Percentiles rank a stretch among this genome's conserved stretches.
Conservation (phyloP, 2,797 vertebrate genomes). For the Pangasius mekongensis region DNA sequence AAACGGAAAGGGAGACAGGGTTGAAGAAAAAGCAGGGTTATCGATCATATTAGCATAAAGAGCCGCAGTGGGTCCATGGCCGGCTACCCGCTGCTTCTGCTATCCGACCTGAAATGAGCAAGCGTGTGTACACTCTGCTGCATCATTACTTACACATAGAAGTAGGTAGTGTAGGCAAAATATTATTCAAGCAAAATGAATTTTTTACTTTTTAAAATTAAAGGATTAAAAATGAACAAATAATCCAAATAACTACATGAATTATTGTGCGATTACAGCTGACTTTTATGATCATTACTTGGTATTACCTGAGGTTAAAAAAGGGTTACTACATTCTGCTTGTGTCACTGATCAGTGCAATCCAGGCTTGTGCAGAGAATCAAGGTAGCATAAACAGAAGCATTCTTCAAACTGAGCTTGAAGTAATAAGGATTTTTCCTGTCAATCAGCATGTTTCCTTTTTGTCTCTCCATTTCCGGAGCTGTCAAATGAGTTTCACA, state of each 20-base stretch:
- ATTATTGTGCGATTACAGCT: background rate
- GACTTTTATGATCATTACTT: background rate
- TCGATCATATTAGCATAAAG: slow-evolving; percentile 58
- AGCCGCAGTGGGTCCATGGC: slow-evolving; percentile 38
- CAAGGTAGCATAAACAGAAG: background rate
- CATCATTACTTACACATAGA: too few relatives aligned
- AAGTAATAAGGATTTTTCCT: background rate
- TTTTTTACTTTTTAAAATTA: background rate
- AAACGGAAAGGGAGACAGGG: slow-evolving; percentile 40
- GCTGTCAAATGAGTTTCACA: background rate
- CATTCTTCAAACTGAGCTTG: background rate
- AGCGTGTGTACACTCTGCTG: background rate
- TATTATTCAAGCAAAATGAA: background rate
- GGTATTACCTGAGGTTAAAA: background rate
- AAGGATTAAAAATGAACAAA: background rate
- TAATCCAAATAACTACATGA: background rate
- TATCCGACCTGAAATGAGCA: slow-evolving; percentile 1
- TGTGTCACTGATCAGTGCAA: background rate
- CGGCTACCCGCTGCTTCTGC: background rate
- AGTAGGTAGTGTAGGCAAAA: background rate
- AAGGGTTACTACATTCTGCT: background rate
- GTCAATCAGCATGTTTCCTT: background rate
- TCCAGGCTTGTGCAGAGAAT: background rate
- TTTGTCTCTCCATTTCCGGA: background rate
- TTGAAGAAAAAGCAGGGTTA: slow-evolving; percentile 35